These are phyloP conservation scores for Caenorhabditis virilis DNA, from an alignment of 2,888 invertebrate genomes.

Conservation along the genomic window DNA sequence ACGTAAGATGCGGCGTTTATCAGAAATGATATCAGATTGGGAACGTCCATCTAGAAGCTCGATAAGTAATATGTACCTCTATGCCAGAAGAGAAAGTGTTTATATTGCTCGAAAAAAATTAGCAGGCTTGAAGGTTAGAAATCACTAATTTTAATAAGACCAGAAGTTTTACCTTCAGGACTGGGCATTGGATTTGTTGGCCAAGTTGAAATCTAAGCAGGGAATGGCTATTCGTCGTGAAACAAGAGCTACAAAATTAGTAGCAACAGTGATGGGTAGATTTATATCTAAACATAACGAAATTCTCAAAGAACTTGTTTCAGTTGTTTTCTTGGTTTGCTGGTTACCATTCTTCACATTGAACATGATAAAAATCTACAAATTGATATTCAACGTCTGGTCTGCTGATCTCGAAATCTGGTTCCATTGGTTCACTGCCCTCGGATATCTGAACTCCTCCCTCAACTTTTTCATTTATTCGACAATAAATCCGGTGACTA, in stretches of 20 bases:
- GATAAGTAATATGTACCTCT: conserved; percentile 63
- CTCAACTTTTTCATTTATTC: conserved; percentile 72
- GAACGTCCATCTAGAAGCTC: conserved; percentile 61
- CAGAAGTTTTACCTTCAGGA: conserved; percentile 35
- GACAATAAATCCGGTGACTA: conserved; percentile 69
- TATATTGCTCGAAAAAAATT: conserved; percentile 67
- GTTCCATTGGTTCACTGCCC: conserved; percentile 62
- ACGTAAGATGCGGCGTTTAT: conserved; percentile 64
- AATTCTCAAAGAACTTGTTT: conserved; percentile 46
- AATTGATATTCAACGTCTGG: conserved; percentile 58
- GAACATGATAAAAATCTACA: conserved; percentile 69
- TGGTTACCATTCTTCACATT: conserved; percentile 73
- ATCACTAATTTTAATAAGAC: neutral
- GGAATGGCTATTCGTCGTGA: conserved; percentile 69
- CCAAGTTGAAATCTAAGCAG: conserved; percentile 66
- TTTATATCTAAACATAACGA: neutral
- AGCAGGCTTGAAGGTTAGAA: conserved; percentile 65
- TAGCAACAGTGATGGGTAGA: conserved; percentile 71
- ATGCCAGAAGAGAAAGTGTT: conserved; percentile 65
- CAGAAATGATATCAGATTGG: conserved; percentile 67
- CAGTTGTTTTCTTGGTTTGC: conserved; percentile 72
- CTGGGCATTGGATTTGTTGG: conserved; percentile 64
- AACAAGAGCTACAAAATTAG: conserved; percentile 68
- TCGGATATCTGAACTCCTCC: conserved; percentile 72
- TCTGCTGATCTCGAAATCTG: conserved; percentile 50